phyloP scores from a whole-genome alignment of 2,888 invertebrate genomes.

The Acrobasis suavella region DNA sequence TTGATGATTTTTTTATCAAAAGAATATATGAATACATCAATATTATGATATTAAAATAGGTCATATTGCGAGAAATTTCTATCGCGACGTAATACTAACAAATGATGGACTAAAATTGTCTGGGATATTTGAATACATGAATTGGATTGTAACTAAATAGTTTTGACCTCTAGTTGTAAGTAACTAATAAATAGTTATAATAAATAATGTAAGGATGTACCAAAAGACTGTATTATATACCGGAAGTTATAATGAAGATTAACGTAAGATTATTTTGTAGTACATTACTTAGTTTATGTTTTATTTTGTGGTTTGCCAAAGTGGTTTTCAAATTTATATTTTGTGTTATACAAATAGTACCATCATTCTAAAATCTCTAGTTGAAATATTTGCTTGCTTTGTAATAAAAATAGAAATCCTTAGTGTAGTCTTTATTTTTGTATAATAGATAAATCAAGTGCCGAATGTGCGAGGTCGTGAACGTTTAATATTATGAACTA shows the following conservation, averaged over 20 bases:
- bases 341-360: background rate
- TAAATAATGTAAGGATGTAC: slow-evolving; percentile 17
- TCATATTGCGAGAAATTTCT: no score
- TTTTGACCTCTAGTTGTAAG: background rate
- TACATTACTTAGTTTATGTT: slow-evolving; percentile 1
- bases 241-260: slow-evolving; percentile 15
- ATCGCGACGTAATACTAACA: no score
- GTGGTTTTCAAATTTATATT: background rate
- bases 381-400: background rate
- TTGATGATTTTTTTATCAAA: no score
- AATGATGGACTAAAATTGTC: no score
- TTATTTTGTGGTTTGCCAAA: background rate
- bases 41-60: no score
- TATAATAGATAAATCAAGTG: no score
- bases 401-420: no score
- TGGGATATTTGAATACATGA: no score
- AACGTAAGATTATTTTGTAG: background rate
- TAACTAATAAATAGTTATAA: background rate
- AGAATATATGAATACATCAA: no score
- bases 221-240: slow-evolving; percentile 28
- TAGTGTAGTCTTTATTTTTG: no score
- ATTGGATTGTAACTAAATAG: slow-evolving; percentile 14
- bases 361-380: background rate
- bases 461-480: no score
- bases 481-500: background rate